Evolutionary conservation across 2,888 invertebrate genomes (phyloP).

Genomic region (Nysson spinosus): DNA sequence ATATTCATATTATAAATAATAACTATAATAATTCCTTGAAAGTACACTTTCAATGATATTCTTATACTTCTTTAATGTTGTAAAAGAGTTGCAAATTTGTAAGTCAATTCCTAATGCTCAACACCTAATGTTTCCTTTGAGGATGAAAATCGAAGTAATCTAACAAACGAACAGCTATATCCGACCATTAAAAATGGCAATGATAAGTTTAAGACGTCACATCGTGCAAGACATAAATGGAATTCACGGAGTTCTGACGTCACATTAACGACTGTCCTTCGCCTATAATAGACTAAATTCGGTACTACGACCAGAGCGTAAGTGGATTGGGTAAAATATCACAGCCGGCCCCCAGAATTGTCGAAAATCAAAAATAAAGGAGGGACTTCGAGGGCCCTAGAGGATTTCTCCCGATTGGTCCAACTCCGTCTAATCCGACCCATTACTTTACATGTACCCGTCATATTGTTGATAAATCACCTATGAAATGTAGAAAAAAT

Average conservation of each 20-base stretch:
- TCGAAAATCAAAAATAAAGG: conserved; percentile 63
- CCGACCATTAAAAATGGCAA: neutral
- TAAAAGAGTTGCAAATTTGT: too few species aligned
- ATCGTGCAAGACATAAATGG: conserved; percentile 37
- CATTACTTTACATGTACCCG: conserved; percentile 35
- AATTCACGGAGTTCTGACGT: conserved; percentile 31
- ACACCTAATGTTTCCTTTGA: too few species aligned
- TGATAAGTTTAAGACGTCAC: conserved; percentile 9
- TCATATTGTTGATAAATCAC: conserved; percentile 39
- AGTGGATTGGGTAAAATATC: conserved; percentile 68
- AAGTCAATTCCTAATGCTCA: too few species aligned
- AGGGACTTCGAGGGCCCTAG: conserved; percentile 64
- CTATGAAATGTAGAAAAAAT: conserved; percentile 74
- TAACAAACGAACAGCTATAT: conserved; percentile 12
- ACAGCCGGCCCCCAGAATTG: conserved; percentile 74
- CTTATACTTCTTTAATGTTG: too few species aligned
- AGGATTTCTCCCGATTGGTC: conserved; percentile 59
- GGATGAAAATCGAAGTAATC: conserved; percentile 6
- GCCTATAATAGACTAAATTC: conserved; percentile 60
- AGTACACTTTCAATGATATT: too few species aligned
- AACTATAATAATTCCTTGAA: too few species aligned
- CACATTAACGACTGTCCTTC: conserved; percentile 40
- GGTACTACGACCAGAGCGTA: conserved; percentile 59
- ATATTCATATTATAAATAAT: too few species aligned
- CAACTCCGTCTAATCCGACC: conserved; percentile 45